Percentiles rank a stretch among this genome's conserved stretches.
Conservation (phyloP, 1,140 invertebrate genomes). For the Acromyrmex heyeri region DNA sequence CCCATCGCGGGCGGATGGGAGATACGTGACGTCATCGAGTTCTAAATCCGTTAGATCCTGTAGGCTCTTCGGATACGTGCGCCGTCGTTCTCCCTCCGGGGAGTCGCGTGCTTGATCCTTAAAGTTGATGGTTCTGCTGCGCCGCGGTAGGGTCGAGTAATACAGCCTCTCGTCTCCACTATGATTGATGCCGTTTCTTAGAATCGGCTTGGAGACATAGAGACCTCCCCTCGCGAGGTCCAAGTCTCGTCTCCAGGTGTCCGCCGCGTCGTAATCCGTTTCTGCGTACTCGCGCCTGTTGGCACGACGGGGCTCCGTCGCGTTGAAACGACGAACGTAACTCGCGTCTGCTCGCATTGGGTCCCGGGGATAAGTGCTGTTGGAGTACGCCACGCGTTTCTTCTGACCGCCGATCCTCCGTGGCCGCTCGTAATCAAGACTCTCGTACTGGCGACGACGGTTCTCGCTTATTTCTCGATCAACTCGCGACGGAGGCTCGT, state of each 20-base stretch:
- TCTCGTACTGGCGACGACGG: not conserved
- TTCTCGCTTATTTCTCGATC: not conserved
- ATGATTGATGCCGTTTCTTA: constrained; percentile 66
- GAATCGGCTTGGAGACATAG: constrained; percentile 57
- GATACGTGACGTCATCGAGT: constrained; percentile 76
- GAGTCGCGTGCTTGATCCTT: constrained; percentile 69
- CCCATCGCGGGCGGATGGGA: not conserved
- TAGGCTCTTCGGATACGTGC: constrained; percentile 80
- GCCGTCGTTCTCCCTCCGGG: constrained; percentile 62
- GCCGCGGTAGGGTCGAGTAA: constrained; percentile 76
- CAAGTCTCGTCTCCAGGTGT: not conserved
- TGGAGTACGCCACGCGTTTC: constrained; percentile 20
- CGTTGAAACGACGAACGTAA: constrained; percentile 33
- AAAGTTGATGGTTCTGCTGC: constrained; percentile 75
- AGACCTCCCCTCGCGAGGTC: not conserved
- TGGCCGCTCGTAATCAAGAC: not conserved
- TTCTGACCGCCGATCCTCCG: constrained; percentile 4
- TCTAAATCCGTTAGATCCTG: constrained; percentile 83
- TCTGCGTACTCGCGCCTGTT: constrained; percentile 41
- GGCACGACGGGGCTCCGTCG: constrained; percentile 15
- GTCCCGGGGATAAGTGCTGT: constrained; percentile 26
- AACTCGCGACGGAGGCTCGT: not conserved
- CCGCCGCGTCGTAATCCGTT: constrained; percentile 9
- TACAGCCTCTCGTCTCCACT: constrained; percentile 55
- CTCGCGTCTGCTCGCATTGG: not conserved